Base-by-base conservation (phyloP, 2,888 invertebrate species). In the Mimachlamys varia region DNA sequence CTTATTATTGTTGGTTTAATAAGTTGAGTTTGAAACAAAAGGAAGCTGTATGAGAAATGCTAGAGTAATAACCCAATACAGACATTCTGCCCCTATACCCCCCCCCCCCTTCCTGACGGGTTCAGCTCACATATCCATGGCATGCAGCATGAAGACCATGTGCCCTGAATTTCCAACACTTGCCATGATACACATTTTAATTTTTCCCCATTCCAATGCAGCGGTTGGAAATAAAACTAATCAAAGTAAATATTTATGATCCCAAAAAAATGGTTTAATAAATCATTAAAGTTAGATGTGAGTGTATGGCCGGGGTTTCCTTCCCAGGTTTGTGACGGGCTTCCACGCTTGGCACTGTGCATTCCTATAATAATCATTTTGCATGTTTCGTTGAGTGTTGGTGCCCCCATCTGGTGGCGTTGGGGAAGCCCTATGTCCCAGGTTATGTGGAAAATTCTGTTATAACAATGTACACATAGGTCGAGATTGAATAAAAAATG, bases 201-300 rank as follows among this genome's bases (percentile, higher is more conserved):
- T 76, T 76, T 76, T 33, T 76, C 22, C n/a, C 62, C 62, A 62
- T 62, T 76, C 76, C 76, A 15, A 33, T 76, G 76, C 76, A 27
- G 76, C 76, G 33, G 76, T 76, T 33, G 76, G 76, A 27, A 76
- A 76, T 76, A 76, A 76, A 76, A 76, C 33, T 76, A 76, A 76
- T 76, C 76, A 76, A 76, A 76, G 76, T 33, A 76, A 76, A 76
- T 76, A 33, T 76, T 76, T 76, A 76, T 76, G 27, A 33, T 76
- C 76, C n/a, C 44, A 33, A 76, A 76, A 76, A 76, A 76, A 76
- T 76, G 33, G 76, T 76, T 76, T 76, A 76, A 76, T 76, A 76
- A 33, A 76, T 76, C 76, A 76, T 76, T 76, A 76, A 76, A 33
- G 76, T 76, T 76, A 33, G 33, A 76, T 33, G 76, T 76, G 27